Percentiles rank a stretch among this genome's conserved stretches.
Evolutionary conservation across 2,888 invertebrate species (phyloP).

Genomic region (Leptura quadrifasciata): DNA sequence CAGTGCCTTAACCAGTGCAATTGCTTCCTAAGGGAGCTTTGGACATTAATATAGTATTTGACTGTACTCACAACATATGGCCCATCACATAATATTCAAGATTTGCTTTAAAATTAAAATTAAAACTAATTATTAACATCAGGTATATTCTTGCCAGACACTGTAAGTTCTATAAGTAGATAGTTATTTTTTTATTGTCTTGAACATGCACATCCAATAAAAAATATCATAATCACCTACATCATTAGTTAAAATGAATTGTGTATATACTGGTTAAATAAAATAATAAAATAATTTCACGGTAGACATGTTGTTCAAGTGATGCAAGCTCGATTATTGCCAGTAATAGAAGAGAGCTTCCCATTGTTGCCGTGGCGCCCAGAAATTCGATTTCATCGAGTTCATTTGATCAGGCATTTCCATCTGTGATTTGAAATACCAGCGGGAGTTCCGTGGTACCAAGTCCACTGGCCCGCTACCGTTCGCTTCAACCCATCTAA

Average conservation of each 20-base stretch:
- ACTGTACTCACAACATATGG: neutral
- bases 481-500: constrained; percentile 47
- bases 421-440: constrained; percentile 53
- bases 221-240: constrained; percentile 32
- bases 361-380: constrained; percentile 52
- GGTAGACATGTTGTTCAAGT: constrained; percentile 52
- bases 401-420: constrained; percentile 47
- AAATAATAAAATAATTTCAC: constrained; percentile 55
- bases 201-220: constrained; percentile 12
- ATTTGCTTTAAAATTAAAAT: neutral
- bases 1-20: too few species aligned
- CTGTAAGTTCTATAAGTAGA: neutral
- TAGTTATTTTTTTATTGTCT: neutral
- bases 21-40: too few species aligned
- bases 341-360: constrained; percentile 48
- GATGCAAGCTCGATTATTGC: constrained; percentile 52
- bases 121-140: neutral
- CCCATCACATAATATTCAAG: neutral
- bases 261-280: constrained; percentile 48
- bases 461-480: constrained; percentile 48
- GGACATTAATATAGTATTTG: neutral
- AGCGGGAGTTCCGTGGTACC: constrained; percentile 51
- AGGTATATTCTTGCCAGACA: neutral
- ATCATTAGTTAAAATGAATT: constrained; percentile 55
- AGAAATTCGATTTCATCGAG: constrained; percentile 30